phyloP scores from a whole-genome alignment of 2,888 invertebrate genomes.

The Electrophaes corylata region DNA sequence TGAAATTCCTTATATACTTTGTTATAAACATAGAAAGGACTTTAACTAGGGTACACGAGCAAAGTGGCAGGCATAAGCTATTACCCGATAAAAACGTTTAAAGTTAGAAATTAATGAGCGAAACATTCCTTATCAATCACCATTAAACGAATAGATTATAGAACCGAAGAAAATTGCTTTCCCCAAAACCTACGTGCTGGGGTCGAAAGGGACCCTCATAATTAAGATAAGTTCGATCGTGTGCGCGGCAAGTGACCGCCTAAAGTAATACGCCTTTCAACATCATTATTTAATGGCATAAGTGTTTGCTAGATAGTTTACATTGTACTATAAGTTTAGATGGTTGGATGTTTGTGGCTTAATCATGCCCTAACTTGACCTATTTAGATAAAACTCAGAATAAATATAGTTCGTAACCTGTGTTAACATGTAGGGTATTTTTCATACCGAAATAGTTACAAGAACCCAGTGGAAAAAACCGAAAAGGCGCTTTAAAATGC shows the following conservation, averaged over 20 bases:
- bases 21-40: too few species aligned
- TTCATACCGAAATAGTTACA: too few species aligned
- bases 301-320: slow-evolving; percentile 9
- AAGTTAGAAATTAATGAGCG: slow-evolving; percentile 27
- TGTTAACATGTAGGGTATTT: too few species aligned
- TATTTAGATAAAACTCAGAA: too few species aligned
- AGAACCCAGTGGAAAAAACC: too few species aligned
- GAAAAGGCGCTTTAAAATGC: too few species aligned
- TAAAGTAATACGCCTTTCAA: slow-evolving; percentile 20
- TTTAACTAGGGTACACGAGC: too few species aligned
- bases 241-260: slow-evolving; percentile 3
- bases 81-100: slow-evolving; percentile 19
- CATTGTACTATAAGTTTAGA: too few species aligned
- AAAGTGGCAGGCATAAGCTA: background rate
- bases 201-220: slow-evolving; percentile 38
- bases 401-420: too few species aligned
- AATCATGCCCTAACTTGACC: too few species aligned
- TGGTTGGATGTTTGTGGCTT: too few species aligned
- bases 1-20: too few species aligned
- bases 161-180: slow-evolving; percentile 28
- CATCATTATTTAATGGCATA: slow-evolving; percentile 15
- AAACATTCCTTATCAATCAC: slow-evolving; percentile 34
- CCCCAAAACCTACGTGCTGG: slow-evolving; percentile 27
- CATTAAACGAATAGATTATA: slow-evolving; percentile 31
- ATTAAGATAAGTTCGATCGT: slow-evolving; percentile 46